These are phyloP conservation scores for Sapayoa aenigma DNA, from an alignment of 2,113 vertebrate species.

Conservation along the genomic window DNA sequence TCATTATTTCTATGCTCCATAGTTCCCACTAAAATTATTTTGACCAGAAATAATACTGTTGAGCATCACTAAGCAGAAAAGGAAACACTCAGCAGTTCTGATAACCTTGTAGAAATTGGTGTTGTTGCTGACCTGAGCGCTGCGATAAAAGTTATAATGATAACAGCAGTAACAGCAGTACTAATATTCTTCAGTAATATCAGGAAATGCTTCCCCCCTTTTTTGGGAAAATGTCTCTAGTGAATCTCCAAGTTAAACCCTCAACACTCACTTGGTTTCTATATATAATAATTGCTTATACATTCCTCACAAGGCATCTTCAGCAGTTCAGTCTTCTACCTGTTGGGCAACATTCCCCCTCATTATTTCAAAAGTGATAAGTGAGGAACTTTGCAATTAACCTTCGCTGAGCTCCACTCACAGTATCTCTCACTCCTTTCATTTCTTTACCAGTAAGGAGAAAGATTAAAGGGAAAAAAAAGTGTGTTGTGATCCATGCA, in stretches of 20 bases:
- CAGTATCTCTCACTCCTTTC: background rate
- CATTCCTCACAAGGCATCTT: background rate
- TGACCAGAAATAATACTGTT: background rate
- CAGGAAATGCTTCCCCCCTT: background rate
- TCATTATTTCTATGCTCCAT: background rate
- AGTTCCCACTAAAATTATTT: background rate
- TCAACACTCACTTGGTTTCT: background rate
- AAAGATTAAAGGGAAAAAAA: background rate
- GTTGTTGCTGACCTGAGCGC: background rate
- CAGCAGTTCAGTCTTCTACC: background rate
- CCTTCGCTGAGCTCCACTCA: background rate
- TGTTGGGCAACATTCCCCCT: background rate
- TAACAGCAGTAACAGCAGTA: background rate
- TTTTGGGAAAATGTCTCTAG: background rate
- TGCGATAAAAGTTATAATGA: background rate
- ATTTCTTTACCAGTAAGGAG: background rate
- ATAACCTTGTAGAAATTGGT: background rate
- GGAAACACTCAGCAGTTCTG: background rate
- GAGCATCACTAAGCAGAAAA: constrained; percentile 2
- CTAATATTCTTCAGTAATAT: background rate
- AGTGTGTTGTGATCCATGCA: background rate
- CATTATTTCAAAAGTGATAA: background rate
- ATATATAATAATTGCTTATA: background rate
- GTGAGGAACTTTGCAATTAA: background rate
- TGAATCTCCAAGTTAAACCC: background rate